Evolutionary conservation across 2,888 invertebrate species (phyloP), one percentile per base, ranked within the genome.

Genomic region (Quadroppia sp.): DNA sequence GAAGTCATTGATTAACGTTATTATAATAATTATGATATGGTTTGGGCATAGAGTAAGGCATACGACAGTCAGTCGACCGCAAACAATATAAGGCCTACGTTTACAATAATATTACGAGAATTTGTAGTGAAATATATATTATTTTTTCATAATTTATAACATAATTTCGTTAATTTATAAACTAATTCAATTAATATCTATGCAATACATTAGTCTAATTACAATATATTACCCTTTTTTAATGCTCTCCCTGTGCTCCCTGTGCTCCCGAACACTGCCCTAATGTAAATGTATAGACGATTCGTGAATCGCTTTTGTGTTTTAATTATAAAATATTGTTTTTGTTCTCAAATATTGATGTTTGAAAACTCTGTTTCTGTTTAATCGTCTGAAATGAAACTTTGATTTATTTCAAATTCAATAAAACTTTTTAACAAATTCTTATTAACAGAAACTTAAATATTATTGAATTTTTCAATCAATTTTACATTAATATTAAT

Each of bases 121-220:
- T 32, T 17, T 32, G n/a, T 28, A 23, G 28, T 30, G 17, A 28
- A 25, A 23, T 15, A 30, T 64, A 36, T 64, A 67, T 42, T 67
- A 67, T 67, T 67, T 36, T 67, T 67, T 36, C 67, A 67, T 67
- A 67, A 67, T 67, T 67, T 67, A 67, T 67, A 42, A n/a, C 67
- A 40, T 67, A 67, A 67, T 67, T 67, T 67, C 40, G 67, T 67
- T 67, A 67, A 67, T 67, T 67, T 67, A 67, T 67, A 67, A 67
- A 42, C 40, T 67, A 67, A 67, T 67, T 67, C 40, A 67, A 67
- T 67, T 67, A 67, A 67, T 67, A 40, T 67, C 67, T n/a, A 36
- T 42, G 67, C 67, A 67, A 20, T 67, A 67, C 67, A 67, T 67
- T 67, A 67, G 67, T 42, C 67, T 67, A 67, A 67, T 67, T 67